Conservation (phyloP, 1,140 invertebrate species). For the Meloidogyne chitwoodi region DNA sequence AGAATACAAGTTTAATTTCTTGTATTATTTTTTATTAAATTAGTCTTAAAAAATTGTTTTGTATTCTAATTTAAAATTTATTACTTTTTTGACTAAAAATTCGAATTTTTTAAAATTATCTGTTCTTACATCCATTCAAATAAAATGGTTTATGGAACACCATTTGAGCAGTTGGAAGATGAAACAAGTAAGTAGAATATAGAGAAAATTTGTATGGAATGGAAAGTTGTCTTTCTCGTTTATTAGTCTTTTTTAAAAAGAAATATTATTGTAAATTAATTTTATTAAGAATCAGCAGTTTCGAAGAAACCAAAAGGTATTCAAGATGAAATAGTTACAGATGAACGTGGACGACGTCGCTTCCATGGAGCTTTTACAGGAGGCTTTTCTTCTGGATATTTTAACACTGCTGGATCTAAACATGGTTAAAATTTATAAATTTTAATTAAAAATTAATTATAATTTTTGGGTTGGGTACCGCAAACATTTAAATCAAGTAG, state of each 20-base stretch:
- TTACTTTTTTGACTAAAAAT: not conserved
- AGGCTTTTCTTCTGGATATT: constrained; percentile 95
- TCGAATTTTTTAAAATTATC: no score
- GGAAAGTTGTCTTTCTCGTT: no score
- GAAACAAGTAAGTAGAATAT: constrained; percentile 42
- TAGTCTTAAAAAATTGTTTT: not conserved
- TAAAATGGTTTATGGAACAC: constrained; percentile 45
- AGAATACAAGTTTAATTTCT: not conserved
- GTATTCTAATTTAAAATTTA: not conserved
- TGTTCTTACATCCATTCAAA: not conserved
- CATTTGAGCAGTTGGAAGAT: constrained; percentile 55
- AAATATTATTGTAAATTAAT: constrained; percentile 10
- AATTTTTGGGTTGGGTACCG: constrained; percentile 74
- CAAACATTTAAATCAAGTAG: constrained; percentile 84
- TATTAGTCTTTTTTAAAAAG: not conserved
- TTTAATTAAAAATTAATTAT: not conserved
- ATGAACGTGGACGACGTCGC: constrained; percentile 79
- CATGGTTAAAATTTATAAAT: constrained; percentile 69
- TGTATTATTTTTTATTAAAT: not conserved
- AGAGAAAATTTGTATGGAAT: not conserved
- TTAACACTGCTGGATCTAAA: constrained; percentile 87
- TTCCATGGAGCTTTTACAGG: constrained; percentile 99
- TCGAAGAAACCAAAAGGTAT: constrained; percentile 74
- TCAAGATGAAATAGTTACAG: constrained; percentile 83
- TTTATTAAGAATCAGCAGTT: constrained; percentile 36